Base-by-base conservation (phyloP, 2,888 invertebrate species). In the Papilio protenor region DNA sequence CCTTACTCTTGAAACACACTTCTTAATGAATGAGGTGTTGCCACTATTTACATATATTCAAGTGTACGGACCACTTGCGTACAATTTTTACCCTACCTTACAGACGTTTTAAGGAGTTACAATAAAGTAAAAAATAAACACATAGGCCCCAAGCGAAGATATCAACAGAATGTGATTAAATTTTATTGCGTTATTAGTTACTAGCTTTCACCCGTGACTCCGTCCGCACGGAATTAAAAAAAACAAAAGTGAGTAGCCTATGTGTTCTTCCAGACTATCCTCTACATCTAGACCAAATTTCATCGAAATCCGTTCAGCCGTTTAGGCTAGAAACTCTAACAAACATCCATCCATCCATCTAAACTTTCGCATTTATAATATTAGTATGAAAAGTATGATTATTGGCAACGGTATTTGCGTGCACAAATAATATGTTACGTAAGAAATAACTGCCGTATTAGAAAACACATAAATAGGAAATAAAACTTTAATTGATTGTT, bases 401-500 rank as follows among this genome's bases (percentile, higher is more conserved):
- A 66, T 71, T 61, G n/a, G n/a, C 45, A 21, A 55, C 71, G 27
- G 12, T 33, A 55, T 45, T 2, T 47, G 23, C 49, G 64, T 47
- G 75, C 45, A 49, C 16, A 64, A 12, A 11, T 64, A 70, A 73
- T 45, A 66, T 47, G 75, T 75, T 78, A 75, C 49, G 47, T 78
- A 78, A 75, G 71, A 66, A 78, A 75, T 66, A 76, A 72, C 72
- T 21, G 66, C 21, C 23, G 55, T 64, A 64, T 78, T 75, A 49
- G 40, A 73, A 73, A 73, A 78, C 52, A 72, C n/a, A 66, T 57
- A 55, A 72, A 73, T 72, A 64, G 75, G 47, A 78, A 75, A 75
- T 75, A 72, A 76, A 73, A 78, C 33, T 66, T 66, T 79, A 73
- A 79, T 76, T 79, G 75, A 21, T 59, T 70, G 75, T 76, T 76